Conservation (phyloP, 2,888 invertebrate species). For the Lobophora halterata region DNA sequence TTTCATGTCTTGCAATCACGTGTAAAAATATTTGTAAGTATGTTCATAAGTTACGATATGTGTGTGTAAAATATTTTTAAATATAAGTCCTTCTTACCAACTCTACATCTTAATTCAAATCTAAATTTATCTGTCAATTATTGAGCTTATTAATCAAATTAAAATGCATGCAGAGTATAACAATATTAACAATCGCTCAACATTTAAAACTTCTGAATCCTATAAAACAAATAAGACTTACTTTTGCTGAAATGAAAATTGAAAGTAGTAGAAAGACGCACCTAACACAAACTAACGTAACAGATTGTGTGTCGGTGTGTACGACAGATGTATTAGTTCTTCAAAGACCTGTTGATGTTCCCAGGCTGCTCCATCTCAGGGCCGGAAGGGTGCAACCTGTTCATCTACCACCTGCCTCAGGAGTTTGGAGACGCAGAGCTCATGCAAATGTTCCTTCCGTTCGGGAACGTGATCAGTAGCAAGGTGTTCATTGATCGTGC, state of each 20-base stretch:
- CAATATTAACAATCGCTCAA: too few relatives aligned
- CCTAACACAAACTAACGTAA: slow-evolving; percentile 21
- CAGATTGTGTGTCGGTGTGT: slow-evolving; percentile 39
- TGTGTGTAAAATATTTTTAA: slow-evolving; percentile 2
- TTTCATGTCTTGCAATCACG: slow-evolving; percentile 33
- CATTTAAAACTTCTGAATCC: too few relatives aligned
- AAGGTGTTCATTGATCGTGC: slow-evolving; percentile 99
- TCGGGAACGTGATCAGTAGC: slow-evolving; percentile 99
- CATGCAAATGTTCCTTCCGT: slow-evolving; percentile 99
- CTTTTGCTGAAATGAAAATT: too few relatives aligned
- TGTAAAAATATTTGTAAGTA: slow-evolving; percentile 25
- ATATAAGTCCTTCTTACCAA: slow-evolving; percentile 1
- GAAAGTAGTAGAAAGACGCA: neutral
- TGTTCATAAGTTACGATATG: slow-evolving; percentile 21
- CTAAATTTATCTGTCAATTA: too few relatives aligned
- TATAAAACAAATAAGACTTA: too few relatives aligned
- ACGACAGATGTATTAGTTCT: slow-evolving; percentile 81
- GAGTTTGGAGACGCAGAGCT: slow-evolving; percentile 99
- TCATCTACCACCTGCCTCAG: slow-evolving; percentile 99
- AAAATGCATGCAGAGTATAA: neutral
- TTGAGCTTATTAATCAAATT: too few relatives aligned
- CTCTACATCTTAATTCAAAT: neutral
- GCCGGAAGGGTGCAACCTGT: slow-evolving; percentile 99
- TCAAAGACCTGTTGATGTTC: slow-evolving; percentile 86
- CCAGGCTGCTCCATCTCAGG: slow-evolving; percentile 97